phyloP scores from a whole-genome alignment of 2,797 vertebrate species.

The Pangasius djambal region DNA sequence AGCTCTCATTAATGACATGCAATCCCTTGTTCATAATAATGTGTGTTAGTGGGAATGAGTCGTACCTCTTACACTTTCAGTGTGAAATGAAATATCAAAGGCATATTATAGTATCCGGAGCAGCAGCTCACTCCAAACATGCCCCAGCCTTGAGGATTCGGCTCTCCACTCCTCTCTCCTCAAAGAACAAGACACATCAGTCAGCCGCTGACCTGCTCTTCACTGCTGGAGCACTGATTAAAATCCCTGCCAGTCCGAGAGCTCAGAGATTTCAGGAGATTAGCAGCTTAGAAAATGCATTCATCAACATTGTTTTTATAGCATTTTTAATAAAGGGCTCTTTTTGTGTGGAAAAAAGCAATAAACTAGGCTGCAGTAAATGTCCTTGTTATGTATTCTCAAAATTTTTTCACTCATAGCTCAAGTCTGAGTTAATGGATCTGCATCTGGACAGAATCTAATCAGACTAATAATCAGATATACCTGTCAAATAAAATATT shows the following conservation, averaged over 20 bases:
- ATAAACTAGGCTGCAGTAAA: background rate
- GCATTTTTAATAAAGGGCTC: background rate
- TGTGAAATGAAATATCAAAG: conserved; percentile 46
- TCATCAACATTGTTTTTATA: conserved; percentile 24
- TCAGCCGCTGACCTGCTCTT: conserved; percentile 57
- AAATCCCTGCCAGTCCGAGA: conserved; percentile 73
- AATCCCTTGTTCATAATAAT: conserved; percentile 42
- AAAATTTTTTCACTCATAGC: background rate
- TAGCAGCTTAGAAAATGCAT: conserved; percentile 59
- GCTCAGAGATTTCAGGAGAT: conserved; percentile 82
- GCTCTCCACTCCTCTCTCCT: conserved; percentile 24
- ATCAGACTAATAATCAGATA: background rate
- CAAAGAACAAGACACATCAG: conserved; percentile 49
- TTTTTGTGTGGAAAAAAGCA: background rate
- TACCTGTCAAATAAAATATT: background rate
- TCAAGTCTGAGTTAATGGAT: background rate
- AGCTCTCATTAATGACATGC: conserved; percentile 74
- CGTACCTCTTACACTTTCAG: conserved; percentile 42
- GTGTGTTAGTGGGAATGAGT: conserved; percentile 28
- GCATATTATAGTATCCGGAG: conserved; percentile 23
- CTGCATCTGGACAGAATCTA: background rate
- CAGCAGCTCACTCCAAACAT: conserved; percentile 42
- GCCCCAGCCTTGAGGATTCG: conserved; percentile 26
- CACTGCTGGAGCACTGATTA: conserved; percentile 76
- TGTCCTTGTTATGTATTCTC: background rate